Conservation (phyloP, 2,888 invertebrate genomes). For the Troilus luridus region DNA sequence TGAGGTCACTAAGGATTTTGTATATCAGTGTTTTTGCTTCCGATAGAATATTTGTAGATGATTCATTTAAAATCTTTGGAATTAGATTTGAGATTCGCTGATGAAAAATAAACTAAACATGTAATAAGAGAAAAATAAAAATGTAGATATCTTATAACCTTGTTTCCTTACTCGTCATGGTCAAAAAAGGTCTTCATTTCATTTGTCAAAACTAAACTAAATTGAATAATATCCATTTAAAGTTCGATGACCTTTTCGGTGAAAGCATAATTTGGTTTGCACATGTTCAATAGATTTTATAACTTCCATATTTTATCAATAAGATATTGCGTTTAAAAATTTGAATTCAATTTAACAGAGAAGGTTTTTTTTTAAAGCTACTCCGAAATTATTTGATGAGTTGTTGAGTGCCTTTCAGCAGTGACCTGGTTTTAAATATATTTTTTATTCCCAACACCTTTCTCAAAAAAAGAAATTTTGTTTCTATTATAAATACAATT, state of each 20-base stretch:
- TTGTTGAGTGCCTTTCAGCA: background rate
- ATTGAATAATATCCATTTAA: background rate
- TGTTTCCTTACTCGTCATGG: no score
- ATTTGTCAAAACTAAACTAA: background rate
- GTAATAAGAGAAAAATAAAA: no score
- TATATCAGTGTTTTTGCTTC: no score
- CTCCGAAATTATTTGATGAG: background rate
- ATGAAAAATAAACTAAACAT: no score
- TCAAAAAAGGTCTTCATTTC: background rate
- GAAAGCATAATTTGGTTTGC: background rate
- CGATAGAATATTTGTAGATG: no score
- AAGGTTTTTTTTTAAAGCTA: background rate
- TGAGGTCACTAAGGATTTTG: no score
- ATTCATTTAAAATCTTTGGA: no score
- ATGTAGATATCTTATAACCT: no score
- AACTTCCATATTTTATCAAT: background rate
- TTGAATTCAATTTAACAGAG: background rate
- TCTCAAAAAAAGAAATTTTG: background rate
- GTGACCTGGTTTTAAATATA: background rate
- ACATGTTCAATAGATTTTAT: background rate
- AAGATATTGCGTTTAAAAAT: background rate
- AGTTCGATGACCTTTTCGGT: background rate
- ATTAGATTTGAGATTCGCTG: no score
- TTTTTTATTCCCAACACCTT: background rate
- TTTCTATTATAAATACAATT: background rate